Evolutionary conservation across 2,797 vertebrate genomes (phyloP), one percentile per base, ranked within the genome.

Genomic region (Enteromius trimaculatus): DNA sequence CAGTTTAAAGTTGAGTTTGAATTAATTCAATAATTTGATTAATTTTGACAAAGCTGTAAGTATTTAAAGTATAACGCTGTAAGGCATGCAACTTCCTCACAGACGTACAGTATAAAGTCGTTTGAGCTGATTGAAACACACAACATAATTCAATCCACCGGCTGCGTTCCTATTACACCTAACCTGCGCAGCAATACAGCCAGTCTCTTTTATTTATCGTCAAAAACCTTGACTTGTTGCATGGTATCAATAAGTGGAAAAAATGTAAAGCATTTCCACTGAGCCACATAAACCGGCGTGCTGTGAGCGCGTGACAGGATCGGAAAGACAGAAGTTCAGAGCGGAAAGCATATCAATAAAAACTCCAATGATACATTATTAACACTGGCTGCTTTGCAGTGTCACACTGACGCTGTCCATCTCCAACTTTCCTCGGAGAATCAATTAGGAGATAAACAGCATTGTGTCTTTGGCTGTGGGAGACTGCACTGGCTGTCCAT

Each of bases 371-470:
- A 92, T 94, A 89, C 92, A 91, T 94, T 94, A 94, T 95, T 94
- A 94, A 94, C 92, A 91, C 90, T 87, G 89, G 89, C 91, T 86
- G 87, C 87, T 87, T 87, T 93, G 92, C 90, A 77, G 89, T 90
- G 92, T 90, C 89, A 91, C 86, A 92, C 91, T 93, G 90, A 94
- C 88, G 88, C 90, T 93, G 90, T 94, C 95, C 92, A 93, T 94
- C 93, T 91, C 85, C 66, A 83, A 91, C 89, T 90, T 94, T 93
- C 95, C 94, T 95, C 90, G 87, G 95, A 96, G 94, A 96, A 94
- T 96, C 93, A 96, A 95, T 96, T 97, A 95, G 92, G 90, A 95
- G 94, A 95, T 93, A 96, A 97, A 95, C 93, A 96, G 94, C 88
- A 89, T 88, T 88, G 85, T 89, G 92, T 92, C 91, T 94, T 88